Base-by-base conservation (phyloP, 30 jellyfish, hydroid and myxozoan genomes). In the Morbakka virulenta region DNA sequence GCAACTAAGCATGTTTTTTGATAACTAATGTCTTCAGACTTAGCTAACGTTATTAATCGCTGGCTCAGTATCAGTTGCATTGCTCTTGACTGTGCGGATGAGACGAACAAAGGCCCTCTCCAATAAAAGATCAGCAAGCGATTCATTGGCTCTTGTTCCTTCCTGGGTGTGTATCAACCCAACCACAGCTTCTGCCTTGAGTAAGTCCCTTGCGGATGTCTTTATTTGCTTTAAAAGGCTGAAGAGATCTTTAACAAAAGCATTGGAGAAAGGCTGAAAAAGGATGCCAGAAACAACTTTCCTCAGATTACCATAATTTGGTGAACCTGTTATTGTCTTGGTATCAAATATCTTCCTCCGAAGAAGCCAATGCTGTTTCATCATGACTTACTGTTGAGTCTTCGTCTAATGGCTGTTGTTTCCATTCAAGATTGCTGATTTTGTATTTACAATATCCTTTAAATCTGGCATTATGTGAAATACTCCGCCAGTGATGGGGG, bases 401-500 rank as follows among this genome's bases (percentile, higher is more conserved):
- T 23, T 63, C 75, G 23, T 63, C 75, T 47, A 63, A 21, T 21
- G 47, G 47, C 33, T 63, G 75, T 47, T 63, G 75, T 33, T 47
- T 63, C 75, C 75, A 63, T 63, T 63, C 75, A 30, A 63, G 33
- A 33, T 63, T 21, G 75, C 47, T 21, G 26, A 22, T 26, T 33
- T 28, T 21, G 26, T 28, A 22, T 63, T 33, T 63, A 47, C 75
- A 21, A 63, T 33, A 21, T 30, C 28, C 33, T 33, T 63, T 1
- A 63, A 63, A 63, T 21, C 17, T 22, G 75, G 75, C 47, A 63
- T 63, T 33, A 63, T 26, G 34, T 30, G 29, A 33, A 21, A 63
- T 28, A 33, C 34, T 21, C 28, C 75, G 23, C 20, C 48, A 23
- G 28, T 23, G 26, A 3, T 21, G 23, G 75, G 47, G 28, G 75